Percentiles rank a stretch among this genome's conserved stretches.
Evolutionary conservation across 2,797 vertebrate species (phyloP).

Genomic region (Pagetopsis macropterus): DNA sequence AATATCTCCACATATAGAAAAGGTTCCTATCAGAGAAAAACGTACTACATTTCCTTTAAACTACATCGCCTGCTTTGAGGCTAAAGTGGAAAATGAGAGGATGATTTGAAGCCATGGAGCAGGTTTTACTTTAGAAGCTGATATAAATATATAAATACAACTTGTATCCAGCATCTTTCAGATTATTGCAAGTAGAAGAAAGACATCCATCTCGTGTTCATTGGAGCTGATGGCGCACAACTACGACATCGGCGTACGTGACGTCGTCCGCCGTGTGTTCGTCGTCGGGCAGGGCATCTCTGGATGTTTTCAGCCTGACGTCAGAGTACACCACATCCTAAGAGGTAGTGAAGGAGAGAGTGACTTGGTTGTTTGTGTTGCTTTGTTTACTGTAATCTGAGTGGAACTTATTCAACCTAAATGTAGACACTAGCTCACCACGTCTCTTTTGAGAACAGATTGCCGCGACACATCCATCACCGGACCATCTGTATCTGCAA

Average conservation of each 20-base stretch:
- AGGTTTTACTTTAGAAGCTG: background rate
- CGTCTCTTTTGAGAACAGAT: constrained; percentile 35
- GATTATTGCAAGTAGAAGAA: background rate
- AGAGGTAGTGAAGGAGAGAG: background rate
- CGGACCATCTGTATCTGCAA: constrained; percentile 45
- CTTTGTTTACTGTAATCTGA: background rate
- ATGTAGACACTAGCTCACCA: constrained; percentile 37
- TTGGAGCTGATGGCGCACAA: background rate
- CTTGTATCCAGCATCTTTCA: background rate
- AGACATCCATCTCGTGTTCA: background rate
- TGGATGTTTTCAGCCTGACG: constrained; percentile 27
- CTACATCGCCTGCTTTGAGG: background rate
- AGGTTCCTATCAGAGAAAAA: no score
- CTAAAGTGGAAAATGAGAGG: background rate
- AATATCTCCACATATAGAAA: no score
- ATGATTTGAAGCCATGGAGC: background rate
- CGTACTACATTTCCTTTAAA: background rate
- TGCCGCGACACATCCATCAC: constrained; percentile 9
- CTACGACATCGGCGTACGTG: constrained; percentile 50
- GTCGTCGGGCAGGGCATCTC: background rate
- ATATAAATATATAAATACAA: background rate
- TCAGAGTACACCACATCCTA: constrained; percentile 69
- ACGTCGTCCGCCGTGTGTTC: constrained; percentile 35
- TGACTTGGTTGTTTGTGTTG: background rate
- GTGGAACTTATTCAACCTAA: background rate